Percentiles rank a stretch among this genome's conserved stretches.
Conservation (phyloP, 2,888 invertebrate species). For the Acanthosepion esculentum region DNA sequence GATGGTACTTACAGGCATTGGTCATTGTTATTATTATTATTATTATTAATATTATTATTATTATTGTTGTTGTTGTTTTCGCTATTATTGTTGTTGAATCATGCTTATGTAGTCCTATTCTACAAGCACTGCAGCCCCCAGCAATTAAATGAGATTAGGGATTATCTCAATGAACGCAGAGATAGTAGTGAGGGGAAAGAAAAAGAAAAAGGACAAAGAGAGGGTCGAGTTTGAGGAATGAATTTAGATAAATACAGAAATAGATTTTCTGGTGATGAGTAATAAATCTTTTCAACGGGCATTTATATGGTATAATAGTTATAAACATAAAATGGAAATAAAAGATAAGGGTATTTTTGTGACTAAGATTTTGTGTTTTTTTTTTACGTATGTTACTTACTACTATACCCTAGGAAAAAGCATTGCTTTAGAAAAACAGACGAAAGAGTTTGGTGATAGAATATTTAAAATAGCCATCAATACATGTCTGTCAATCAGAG, state of each 20-base stretch:
- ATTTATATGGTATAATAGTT: not conserved
- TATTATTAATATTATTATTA: not conserved
- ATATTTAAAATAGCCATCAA: not conserved
- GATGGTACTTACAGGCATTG: not conserved
- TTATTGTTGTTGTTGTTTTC: not conserved
- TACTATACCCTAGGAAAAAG: not conserved
- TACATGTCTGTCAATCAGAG: not conserved
- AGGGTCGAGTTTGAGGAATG: not conserved
- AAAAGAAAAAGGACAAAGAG: not conserved
- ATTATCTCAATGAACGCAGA: not conserved
- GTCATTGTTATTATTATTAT: not conserved
- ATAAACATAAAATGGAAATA: not conserved
- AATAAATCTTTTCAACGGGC: not conserved
- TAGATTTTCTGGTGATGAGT: conserved; percentile 11
- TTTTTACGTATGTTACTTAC: not conserved
- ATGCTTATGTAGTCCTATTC: not conserved
- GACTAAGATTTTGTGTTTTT: not conserved
- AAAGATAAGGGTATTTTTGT: not conserved
- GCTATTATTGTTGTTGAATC: not conserved
- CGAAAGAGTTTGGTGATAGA: not conserved
- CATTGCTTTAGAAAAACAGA: not conserved
- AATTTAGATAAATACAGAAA: not conserved
- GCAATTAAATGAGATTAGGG: not conserved
- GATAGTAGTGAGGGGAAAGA: not conserved
- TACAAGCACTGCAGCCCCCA: not conserved